Conservation (phyloP, 2,797 vertebrate species). For the Anisognathus igniventris region DNA sequence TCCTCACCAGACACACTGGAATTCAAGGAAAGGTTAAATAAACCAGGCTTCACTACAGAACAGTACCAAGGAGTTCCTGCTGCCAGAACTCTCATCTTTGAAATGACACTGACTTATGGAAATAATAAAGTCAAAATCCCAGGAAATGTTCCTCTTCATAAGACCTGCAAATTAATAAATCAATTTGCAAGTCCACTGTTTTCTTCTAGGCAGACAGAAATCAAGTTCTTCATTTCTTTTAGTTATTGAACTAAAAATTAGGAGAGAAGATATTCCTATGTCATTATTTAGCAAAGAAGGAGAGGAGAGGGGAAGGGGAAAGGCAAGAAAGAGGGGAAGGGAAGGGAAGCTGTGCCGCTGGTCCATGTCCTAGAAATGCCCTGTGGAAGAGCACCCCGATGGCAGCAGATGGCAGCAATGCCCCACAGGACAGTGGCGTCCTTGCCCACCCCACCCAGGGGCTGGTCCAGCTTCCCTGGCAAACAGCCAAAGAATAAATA, state of each 20-base stretch:
- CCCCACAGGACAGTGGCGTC: neutral
- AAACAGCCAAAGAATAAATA: neutral
- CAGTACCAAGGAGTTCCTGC: neutral
- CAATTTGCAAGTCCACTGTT: neutral
- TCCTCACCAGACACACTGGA: neutral
- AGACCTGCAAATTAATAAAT: neutral
- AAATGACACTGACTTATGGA: neutral
- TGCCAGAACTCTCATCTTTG: neutral
- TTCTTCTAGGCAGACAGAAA: neutral
- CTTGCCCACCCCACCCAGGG: neutral
- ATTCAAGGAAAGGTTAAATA: neutral
- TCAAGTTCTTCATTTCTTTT: neutral
- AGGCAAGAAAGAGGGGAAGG: too few species aligned
- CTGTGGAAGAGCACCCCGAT: fast-evolving
- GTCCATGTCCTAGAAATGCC: neutral
- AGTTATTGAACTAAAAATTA: neutral
- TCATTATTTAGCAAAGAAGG: neutral
- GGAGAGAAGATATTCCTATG: neutral
- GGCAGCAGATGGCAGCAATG: conserved; percentile 26
- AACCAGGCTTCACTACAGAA: neutral
- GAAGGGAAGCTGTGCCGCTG: too few species aligned
- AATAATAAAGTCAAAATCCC: neutral
- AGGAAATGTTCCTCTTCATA: neutral
- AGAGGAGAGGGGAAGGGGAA: too few species aligned
- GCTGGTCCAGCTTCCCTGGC: neutral